Evolutionary conservation across 2,113 vertebrate genomes (phyloP), one percentile per base, ranked within the genome.

Genomic region (Onychostruthus taczanowskii): DNA sequence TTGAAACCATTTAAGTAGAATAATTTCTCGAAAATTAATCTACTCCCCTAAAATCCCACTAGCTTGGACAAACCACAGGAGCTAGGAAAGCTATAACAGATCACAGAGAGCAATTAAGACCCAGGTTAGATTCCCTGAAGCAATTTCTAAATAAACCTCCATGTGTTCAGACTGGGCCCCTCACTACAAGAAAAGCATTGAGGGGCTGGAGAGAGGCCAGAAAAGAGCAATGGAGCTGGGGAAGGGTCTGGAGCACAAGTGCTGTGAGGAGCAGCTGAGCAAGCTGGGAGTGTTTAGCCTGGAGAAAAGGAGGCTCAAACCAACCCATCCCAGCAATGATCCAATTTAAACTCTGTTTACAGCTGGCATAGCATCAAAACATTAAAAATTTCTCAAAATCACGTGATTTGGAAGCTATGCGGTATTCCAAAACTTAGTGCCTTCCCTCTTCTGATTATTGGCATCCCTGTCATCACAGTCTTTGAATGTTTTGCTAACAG

Each of bases 151-250:
- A 87, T 35, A 81, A 92, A 61, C 1, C 77, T 33, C 7, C 8
- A 3, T 2, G 3, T 31, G 24, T 69, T 89, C 22, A 22, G 21
- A 23, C 55, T 75, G 16, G 24, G 19, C 7, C 28, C 16, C 24
- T 55, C 35, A 12, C 30, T 58, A 16, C 26, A 31, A 24, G 52
- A 49, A 10, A 5, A 39, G 20, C 22, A 28, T 2, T 16, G 56
- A 80, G 47, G 37, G 13, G 41, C 41, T 84, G 35, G 28, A 70
- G 46, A 12, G 9, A 5, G 6, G 14, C 79, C 41, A 52, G 4
- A 70, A 39, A 30, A 53, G n/a, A 7, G 33, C 19, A 53, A 15
- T 0, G 0, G 31, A 66, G 5, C 2, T 80, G 56, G 20, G 15
- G 44, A 58, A 63, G 33, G 16, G 24, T 64, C 61, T 64, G 12